Base-by-base conservation (phyloP, 2,797 vertebrate genomes). In the Helostoma temminkii region DNA sequence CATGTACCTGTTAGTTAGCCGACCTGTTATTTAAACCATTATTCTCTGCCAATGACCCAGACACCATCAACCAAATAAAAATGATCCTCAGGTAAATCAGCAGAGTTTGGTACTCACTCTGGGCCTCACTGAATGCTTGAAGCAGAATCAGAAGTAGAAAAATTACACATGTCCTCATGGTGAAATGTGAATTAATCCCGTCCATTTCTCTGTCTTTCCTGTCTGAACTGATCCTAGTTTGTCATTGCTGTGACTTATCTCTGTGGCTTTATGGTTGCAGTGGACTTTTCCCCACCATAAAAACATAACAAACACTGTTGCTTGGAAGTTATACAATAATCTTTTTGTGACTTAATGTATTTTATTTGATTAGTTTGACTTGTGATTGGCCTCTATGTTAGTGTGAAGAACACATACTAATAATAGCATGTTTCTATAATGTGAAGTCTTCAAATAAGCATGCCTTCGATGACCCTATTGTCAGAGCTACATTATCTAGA, bases 271-370 rank as follows among this genome's bases (percentile, higher is more conserved):
- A 85, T 78, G 67, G 65, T 68, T 11, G 26, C 26, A 0, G 56
- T 88, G 86, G 90, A 91, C 90, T 88, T 91, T 91, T 61, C 49
- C 85, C 86, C 10, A 28, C 49, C 80, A 78, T 90, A 90, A 89
- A 90, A 73, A 19, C 16, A 2, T 21, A 43, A 53, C 49, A 55
- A 16, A 32, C 41, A 8, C 6, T 66, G 63, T 78, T 82, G 71
- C 67, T 14, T 37, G 64, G n/a, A 81, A 67, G 53, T 41, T 37
- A 62, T 41, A 60, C 42, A 71, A n/a, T 25, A 12, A 45, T 16
- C 16, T 26, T 45, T 22, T 45, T 25, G 3, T 43, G 4, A 24
- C 48, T 14, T 24, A 52, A 21, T n/a, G 4, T 1, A 6, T 59
- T 50, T 76, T 18, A 65, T 16, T 61, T 59, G 32, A 37, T 14